Evolutionary conservation across 2,113 vertebrate species (phyloP).

Genomic region (Vidua chalybeata): DNA sequence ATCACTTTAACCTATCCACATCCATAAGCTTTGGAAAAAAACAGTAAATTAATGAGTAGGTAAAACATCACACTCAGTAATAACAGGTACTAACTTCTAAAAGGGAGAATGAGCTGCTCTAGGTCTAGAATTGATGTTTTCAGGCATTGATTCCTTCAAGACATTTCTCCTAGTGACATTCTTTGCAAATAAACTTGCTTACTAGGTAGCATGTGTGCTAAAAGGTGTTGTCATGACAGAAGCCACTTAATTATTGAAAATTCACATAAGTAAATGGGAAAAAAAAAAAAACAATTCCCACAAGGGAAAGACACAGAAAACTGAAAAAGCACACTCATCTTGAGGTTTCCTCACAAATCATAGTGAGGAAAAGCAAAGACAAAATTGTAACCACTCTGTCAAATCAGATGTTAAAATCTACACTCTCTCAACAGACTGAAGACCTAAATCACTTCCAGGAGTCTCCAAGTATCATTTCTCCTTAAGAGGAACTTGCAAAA

Average conservation of each 20-base stretch:
- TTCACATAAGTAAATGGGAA: not conserved
- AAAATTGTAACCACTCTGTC: not conserved
- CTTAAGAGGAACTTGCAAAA: not conserved
- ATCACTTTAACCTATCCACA: not conserved
- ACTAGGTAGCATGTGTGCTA: not conserved
- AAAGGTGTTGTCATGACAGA: not conserved
- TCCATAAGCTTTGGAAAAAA: not conserved
- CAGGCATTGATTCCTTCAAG: not conserved
- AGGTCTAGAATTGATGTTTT: not conserved
- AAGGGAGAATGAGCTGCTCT: not conserved
- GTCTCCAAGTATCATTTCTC: not conserved
- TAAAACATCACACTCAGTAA: not conserved
- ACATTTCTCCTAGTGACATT: not conserved
- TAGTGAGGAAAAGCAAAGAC: not conserved
- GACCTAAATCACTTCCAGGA: not conserved
- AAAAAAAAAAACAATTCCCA: not conserved
- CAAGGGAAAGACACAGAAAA: not conserved
- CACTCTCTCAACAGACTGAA: not conserved
- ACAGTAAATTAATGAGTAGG: not conserved
- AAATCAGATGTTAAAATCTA: conserved; percentile 13
- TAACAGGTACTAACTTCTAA: not conserved
- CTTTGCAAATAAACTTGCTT: conserved; percentile 1
- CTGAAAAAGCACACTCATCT: not conserved
- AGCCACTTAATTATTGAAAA: conserved; percentile 39
- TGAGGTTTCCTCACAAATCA: not conserved